These are phyloP conservation scores for Pseudochaenichthys georgianus DNA, from an alignment of 2,797 vertebrate species.

Conservation along the genomic window DNA sequence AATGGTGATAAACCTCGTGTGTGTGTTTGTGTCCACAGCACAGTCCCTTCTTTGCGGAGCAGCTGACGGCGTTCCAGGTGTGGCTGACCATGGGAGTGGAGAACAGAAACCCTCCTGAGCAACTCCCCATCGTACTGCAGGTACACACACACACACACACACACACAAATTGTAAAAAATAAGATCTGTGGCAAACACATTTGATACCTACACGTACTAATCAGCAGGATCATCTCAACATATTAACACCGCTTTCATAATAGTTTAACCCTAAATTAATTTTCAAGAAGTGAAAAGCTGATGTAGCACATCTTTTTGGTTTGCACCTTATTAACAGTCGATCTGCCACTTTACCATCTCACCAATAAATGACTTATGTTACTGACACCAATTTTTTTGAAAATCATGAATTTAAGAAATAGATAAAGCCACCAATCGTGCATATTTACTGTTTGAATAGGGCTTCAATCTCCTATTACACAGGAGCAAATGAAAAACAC, in stretches of 20 bases:
- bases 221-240: too few species aligned
- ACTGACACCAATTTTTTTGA: background rate
- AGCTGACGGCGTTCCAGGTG: slow-evolving; percentile 97
- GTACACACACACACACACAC: slow-evolving; percentile 71
- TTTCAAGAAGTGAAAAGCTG: too few species aligned
- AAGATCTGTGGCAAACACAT: too few species aligned
- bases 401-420: background rate
- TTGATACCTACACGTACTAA: too few species aligned
- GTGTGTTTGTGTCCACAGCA: slow-evolving; percentile 84
- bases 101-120: slow-evolving; percentile 97
- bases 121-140: slow-evolving; percentile 97
- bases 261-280: too few species aligned
- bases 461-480: slow-evolving; percentile 25
- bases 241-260: too few species aligned
- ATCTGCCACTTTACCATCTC: background rate
- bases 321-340: too few species aligned
- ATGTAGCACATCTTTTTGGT: too few species aligned
- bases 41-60: slow-evolving; percentile 97
- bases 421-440: slow-evolving; percentile 16
- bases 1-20: too few species aligned
- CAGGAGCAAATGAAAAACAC: slow-evolving; percentile 10
- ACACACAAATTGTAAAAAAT: slow-evolving; percentile 3
- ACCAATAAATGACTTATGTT: background rate
- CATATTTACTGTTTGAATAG: slow-evolving; percentile 14
- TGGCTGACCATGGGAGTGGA: slow-evolving; percentile 99